Conservation (phyloP, 2,113 vertebrate species). For the Hylia prasina region DNA sequence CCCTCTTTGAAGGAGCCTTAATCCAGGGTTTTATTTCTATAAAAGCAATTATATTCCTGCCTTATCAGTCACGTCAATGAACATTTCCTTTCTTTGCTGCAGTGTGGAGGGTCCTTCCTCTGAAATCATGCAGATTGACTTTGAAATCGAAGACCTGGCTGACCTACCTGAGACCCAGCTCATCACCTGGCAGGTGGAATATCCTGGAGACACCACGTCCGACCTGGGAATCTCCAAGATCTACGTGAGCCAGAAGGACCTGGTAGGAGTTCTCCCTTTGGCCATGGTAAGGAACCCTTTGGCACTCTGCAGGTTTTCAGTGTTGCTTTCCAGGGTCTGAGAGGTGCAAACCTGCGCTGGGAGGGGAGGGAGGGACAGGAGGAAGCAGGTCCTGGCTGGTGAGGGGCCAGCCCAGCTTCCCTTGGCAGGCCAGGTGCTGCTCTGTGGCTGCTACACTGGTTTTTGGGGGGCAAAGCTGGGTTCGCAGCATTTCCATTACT, state of each 20-base stretch:
- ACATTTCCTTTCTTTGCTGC: background rate
- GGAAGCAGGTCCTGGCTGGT: background rate
- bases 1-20: background rate
- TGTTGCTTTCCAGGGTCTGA: background rate
- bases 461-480: too few relatives aligned
- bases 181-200: slow-evolving; percentile 90
- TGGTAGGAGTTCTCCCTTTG: slow-evolving; percentile 84
- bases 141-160: slow-evolving; percentile 80
- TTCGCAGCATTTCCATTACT: background rate
- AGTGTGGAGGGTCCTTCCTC: slow-evolving; percentile 62
- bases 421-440: background rate
- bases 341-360: background rate
- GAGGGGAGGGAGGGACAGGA: background rate
- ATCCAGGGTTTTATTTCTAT: background rate
- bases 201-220: slow-evolving; percentile 68
- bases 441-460: background rate
- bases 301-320: background rate
- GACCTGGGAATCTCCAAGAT: slow-evolving; percentile 87
- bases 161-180: slow-evolving; percentile 81
- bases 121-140: slow-evolving; percentile 91
- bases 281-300: slow-evolving; percentile 81
- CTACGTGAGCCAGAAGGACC: slow-evolving; percentile 85
- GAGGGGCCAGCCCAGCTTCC: background rate
- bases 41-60: background rate
- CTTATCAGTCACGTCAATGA: background rate